These are phyloP conservation scores for Plestiodon gilberti DNA, from an alignment of 2,113 vertebrate species.

Conservation along the genomic window DNA sequence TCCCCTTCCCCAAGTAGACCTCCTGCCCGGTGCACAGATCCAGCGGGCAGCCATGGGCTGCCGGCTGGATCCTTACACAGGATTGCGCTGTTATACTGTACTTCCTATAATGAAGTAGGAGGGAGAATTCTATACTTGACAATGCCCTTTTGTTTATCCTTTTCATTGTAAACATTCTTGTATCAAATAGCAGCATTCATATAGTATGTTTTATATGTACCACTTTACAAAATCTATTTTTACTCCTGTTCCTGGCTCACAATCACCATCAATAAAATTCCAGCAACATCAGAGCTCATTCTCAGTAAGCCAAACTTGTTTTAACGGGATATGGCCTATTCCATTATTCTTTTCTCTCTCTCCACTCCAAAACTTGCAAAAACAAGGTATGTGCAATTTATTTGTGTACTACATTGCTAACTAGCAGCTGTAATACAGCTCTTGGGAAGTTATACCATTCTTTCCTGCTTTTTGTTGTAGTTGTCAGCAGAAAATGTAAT, in stretches of 20 bases:
- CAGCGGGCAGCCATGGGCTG: no score
- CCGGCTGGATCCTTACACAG: no score
- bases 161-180: conserved; percentile 13
- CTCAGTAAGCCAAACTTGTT: conserved; percentile 21
- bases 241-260: conserved; percentile 42
- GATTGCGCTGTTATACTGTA: no score
- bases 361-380: not conserved
- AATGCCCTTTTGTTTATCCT: conserved; percentile 22
- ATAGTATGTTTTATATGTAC: conserved; percentile 48
- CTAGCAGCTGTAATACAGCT: not conserved
- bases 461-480: no score
- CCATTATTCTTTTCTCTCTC: not conserved
- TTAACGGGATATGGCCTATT: conserved; percentile 7
- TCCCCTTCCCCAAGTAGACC: no score
- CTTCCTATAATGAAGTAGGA: not conserved
- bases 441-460: not conserved
- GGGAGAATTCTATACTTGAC: conserved; percentile 6
- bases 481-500: not conserved
- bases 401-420: not conserved
- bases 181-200: conserved; percentile 28
- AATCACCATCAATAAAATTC: conserved; percentile 40
- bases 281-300: conserved; percentile 37
- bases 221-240: conserved; percentile 52
- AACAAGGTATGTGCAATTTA: not conserved
- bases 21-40: no score